Evolutionary conservation across 2,888 invertebrate species (phyloP).

Genomic region (Tanytarsus gracilentus): DNA sequence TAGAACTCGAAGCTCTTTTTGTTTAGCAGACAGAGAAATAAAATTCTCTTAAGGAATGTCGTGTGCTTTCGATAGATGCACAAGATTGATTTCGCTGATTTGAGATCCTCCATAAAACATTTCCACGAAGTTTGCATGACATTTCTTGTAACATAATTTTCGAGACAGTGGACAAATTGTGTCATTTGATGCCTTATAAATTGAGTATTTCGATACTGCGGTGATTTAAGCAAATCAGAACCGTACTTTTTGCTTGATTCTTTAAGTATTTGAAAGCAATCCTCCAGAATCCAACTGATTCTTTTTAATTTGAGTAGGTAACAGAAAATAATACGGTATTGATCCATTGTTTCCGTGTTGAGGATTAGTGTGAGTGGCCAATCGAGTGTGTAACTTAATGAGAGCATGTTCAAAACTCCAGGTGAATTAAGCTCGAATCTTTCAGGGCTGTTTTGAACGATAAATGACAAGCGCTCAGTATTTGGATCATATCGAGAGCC

Average conservation of each 20-base stretch:
- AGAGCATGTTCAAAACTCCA: slow-evolving; percentile 57
- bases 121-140: slow-evolving; percentile 68
- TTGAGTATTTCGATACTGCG: slow-evolving; percentile 63
- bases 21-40: slow-evolving; percentile 66
- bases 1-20: slow-evolving; percentile 59
- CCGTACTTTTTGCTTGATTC: slow-evolving; percentile 47
- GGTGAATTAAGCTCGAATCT: slow-evolving; percentile 56
- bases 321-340: slow-evolving; percentile 66
- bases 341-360: slow-evolving; percentile 57
- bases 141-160: slow-evolving; percentile 68
- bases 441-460: slow-evolving; percentile 51
- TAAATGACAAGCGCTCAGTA: slow-evolving; percentile 54
- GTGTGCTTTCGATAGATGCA: slow-evolving; percentile 64
- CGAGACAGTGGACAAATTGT: slow-evolving; percentile 63
- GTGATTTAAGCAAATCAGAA: slow-evolving; percentile 48
- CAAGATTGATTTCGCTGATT: slow-evolving; percentile 57
- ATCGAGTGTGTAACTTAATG: slow-evolving; percentile 57
- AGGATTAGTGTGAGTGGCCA: slow-evolving; percentile 75
- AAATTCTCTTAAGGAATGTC: slow-evolving; percentile 62
- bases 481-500: slow-evolving; percentile 56
- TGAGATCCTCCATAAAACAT: slow-evolving; percentile 59
- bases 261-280: slow-evolving; percentile 59
- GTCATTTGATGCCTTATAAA: slow-evolving; percentile 65
- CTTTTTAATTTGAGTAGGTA: slow-evolving; percentile 65
- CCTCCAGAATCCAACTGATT: slow-evolving; percentile 65